Evolutionary conservation across 2,113 vertebrate species (phyloP).

Genomic region (Triplophysa dalaica): DNA sequence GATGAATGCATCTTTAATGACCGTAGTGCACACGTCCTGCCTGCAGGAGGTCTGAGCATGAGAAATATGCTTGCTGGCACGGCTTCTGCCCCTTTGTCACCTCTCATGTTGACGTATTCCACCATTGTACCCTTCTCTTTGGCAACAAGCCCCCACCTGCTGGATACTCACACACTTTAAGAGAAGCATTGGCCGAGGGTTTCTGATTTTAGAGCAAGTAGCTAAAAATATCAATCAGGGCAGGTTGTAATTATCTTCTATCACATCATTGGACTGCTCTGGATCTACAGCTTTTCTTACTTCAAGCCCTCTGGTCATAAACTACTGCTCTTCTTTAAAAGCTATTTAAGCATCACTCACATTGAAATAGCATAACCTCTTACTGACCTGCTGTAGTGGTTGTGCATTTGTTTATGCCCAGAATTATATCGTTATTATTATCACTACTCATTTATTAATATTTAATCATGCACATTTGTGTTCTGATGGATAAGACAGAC

Average conservation of each 20-base stretch:
- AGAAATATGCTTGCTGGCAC: neutral
- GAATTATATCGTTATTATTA: neutral
- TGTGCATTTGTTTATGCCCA: neutral
- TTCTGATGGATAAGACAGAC: too few relatives aligned
- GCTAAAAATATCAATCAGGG: constrained; percentile 47
- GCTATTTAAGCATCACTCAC: neutral
- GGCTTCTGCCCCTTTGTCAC: neutral
- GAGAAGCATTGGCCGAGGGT: constrained; percentile 3
- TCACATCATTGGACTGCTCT: constrained; percentile 16
- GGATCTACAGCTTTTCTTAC: neutral
- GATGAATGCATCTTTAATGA: neutral
- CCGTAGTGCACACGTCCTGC: neutral
- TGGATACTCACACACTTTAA: neutral
- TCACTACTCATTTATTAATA: too few relatives aligned
- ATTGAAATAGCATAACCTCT: neutral
- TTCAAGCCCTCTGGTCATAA: neutral
- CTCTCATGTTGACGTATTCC: constrained; percentile 5
- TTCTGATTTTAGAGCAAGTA: constrained; percentile 31
- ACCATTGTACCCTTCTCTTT: constrained; percentile 37
- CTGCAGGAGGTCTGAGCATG: constrained; percentile 9
- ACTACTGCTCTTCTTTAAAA: neutral
- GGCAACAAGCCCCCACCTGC: neutral
- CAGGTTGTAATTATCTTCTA: constrained; percentile 38
- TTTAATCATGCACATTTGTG: too few relatives aligned
- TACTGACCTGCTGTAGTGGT: neutral